phyloP scores from a whole-genome alignment of 2,797 vertebrate species.

The Steatocranus sp. region DNA sequence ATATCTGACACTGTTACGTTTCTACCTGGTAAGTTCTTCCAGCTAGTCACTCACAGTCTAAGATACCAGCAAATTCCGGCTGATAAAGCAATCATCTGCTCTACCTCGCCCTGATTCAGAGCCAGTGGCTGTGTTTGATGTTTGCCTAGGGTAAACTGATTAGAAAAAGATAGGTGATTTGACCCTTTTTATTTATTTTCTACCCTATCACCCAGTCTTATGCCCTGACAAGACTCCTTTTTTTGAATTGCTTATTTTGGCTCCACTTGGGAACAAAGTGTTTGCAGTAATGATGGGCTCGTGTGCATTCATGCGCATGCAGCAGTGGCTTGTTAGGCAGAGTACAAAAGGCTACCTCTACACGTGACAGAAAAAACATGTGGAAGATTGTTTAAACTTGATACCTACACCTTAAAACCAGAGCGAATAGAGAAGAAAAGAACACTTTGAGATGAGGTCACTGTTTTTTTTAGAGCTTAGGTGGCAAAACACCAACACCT shows the following conservation, averaged over 20 bases:
- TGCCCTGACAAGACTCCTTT: conserved; percentile 5
- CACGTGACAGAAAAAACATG: conserved; percentile 20
- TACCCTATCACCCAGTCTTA: conserved; percentile 15
- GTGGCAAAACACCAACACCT: conserved; percentile 54
- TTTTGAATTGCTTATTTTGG: conserved; percentile 21
- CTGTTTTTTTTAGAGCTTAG: conserved; percentile 28
- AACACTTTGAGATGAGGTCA: conserved; percentile 39
- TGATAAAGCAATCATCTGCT: conserved; percentile 75
- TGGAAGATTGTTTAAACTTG: conserved; percentile 39
- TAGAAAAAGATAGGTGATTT: conserved; percentile 54
- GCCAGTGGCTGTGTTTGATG: conserved; percentile 64
- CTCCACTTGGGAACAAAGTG: conserved; percentile 5
- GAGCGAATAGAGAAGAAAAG: not conserved
- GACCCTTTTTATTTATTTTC: conserved; percentile 59
- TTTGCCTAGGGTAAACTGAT: conserved; percentile 67
- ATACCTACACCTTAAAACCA: conserved; percentile 4
- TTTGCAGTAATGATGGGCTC: not conserved
- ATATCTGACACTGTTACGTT: conserved; percentile 28
- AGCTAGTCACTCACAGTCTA: conserved; percentile 28
- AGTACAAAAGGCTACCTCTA: conserved; percentile 17
- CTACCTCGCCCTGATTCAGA: conserved; percentile 56
- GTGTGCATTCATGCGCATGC: not conserved
- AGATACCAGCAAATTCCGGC: conserved; percentile 72
- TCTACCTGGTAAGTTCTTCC: conserved; percentile 36
- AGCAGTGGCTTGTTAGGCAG: conserved; percentile 2